These are phyloP conservation scores for Drosophila setifemur DNA, from an alignment of 1,140 invertebrate genomes.

Conservation along the genomic window DNA sequence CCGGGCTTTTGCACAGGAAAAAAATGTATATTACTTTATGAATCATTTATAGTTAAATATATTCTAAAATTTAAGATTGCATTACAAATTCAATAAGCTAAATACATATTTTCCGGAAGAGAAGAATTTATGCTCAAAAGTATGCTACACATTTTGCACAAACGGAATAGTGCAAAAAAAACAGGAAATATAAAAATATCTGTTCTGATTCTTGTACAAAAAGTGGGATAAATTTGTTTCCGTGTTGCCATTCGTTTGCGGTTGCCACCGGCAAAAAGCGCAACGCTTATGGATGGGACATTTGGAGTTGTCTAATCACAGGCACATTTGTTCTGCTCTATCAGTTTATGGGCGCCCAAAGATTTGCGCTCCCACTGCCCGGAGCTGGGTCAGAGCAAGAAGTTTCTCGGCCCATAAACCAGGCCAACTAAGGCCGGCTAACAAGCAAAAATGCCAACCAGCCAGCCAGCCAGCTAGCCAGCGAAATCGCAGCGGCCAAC, in stretches of 20 bases:
- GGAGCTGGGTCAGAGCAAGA: conserved; percentile 12
- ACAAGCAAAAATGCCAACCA: conserved; percentile 65
- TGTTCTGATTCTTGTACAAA: too few species aligned
- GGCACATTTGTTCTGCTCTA: conserved; percentile 43
- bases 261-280: not conserved
- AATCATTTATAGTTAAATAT: too few species aligned
- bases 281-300: conserved; percentile 44
- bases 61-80: too few species aligned
- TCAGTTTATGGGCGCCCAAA: conserved; percentile 69
- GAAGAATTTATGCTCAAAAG: too few species aligned
- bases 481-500: conserved; percentile 26
- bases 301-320: conserved; percentile 73
- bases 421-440: conserved; percentile 46
- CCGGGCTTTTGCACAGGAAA: not conserved
- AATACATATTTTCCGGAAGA: too few species aligned
- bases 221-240: too few species aligned
- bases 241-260: conserved; percentile 37
- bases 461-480: not conserved
- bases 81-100: too few species aligned
- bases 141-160: too few species aligned
- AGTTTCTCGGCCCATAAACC: conserved; percentile 51
- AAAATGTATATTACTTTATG: too few species aligned
- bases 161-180: too few species aligned
- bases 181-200: too few species aligned
- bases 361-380: conserved; percentile 45